Evolutionary conservation across 1,140 invertebrate species (phyloP), one percentile per base, ranked within the genome.

Genomic region (Ceratoteleas bidentatus): DNA sequence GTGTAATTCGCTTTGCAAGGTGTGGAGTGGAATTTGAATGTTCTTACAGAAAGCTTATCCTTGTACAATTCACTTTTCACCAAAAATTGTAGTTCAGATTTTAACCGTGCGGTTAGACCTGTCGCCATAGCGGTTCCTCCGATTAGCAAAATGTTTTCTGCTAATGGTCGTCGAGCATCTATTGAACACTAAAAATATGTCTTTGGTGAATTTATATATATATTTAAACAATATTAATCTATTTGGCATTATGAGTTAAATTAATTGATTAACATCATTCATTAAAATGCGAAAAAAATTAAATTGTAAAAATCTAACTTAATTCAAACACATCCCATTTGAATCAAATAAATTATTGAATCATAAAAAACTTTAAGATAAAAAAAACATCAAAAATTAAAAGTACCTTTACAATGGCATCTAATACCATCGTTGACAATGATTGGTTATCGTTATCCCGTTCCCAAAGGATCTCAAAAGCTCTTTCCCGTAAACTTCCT

Each of bases 1-100:
- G 95, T 94, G 87, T 95, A 98, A 91, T 98, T 98, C 58, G 96
- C 94, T 87, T 96, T 96, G 45, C 94, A 94, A 6, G 96, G 96
- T 15, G 95, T 91, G 10, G 92, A 92, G 86, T 97, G 96, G 86
- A 97, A 96, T 87, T 95, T 95, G 83, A 97, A 96, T n/a, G 89
- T 92, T 72, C 93, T 91, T 11, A 96, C 87, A 80, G 93, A 93
- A 15, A 96, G 90, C 74, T 93, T 93, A 0, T 93, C 89, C 8
- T 92, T 91, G 86, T 97, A 97, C 14, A 93, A 85, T 24, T 93
- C 90, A 57, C 93, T 93, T n/a, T 93, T 90, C 0, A 95, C 81
- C 6, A 97, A 90, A 78, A 93, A 85, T 65, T 94, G 90, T n/a
- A 98, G 88, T 90, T 98, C 97, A 2, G 92, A 87, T 79, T 94